phyloP scores from a whole-genome alignment of 2,888 invertebrate species.

The Gari tellinella region DNA sequence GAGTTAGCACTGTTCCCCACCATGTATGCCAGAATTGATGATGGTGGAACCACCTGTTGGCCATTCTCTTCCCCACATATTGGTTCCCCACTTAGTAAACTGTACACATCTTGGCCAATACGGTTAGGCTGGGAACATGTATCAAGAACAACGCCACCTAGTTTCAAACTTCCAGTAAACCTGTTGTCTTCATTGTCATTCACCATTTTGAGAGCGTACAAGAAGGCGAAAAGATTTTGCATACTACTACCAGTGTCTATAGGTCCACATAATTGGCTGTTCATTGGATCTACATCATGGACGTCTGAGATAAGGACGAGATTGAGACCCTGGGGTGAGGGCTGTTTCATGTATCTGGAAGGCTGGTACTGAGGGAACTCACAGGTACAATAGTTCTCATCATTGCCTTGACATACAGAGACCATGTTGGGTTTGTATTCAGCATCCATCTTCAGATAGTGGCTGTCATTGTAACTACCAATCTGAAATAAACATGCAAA shows the following conservation, averaged over 20 bases:
- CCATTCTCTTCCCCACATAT: conserved; percentile 74
- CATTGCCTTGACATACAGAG: conserved; percentile 62
- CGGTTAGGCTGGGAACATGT: conserved; percentile 81
- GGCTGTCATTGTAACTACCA: conserved; percentile 81
- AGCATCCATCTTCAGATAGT: conserved; percentile 78
- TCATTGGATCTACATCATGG: conserved; percentile 79
- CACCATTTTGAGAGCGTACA: conserved; percentile 83
- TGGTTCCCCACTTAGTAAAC: conserved; percentile 82
- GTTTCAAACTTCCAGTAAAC: conserved; percentile 69
- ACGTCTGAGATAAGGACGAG: conserved; percentile 84
- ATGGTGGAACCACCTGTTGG: conserved; percentile 72
- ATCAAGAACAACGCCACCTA: conserved; percentile 83
- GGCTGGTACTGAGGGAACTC: conserved; percentile 69
- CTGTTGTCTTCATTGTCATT: conserved; percentile 76
- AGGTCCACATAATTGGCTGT: conserved; percentile 82
- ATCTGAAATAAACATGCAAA: conserved; percentile 66
- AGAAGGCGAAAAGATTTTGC: conserved; percentile 84
- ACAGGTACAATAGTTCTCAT: conserved; percentile 66
- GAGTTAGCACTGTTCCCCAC: conserved; percentile 77
- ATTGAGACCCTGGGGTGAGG: conserved; percentile 78
- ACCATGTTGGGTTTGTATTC: conserved; percentile 67
- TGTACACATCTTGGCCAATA: conserved; percentile 82
- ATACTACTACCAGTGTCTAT: conserved; percentile 79
- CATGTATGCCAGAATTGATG: conserved; percentile 80
- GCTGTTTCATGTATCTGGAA: conserved; percentile 75